Base-by-base conservation (phyloP, 2,888 invertebrate species). In the Thymelicus sylvestris region DNA sequence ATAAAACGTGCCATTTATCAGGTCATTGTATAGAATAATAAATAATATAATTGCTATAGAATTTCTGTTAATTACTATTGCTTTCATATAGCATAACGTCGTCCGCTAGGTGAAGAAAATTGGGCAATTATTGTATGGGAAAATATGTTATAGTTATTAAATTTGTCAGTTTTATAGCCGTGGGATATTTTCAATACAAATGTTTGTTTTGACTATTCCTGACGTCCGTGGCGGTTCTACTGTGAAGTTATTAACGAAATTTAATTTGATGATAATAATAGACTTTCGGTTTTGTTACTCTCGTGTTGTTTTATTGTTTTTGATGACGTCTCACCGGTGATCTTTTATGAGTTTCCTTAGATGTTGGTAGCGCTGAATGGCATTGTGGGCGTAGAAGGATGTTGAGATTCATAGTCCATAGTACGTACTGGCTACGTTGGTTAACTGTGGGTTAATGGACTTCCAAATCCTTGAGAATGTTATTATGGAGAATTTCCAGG, bases 61-160 rank as follows among this genome's bases (percentile, higher is more conserved):
- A 19, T 8, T 24, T 31, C 31, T 31, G 24, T 3, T 41, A 38
- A 59, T n/a, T 7, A n/a, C 15, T 41, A 31, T 48, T 31, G 38
- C 8, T 60, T 60, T 8, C 62, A 63, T 68, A 13, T 44, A 19
- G 73, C 74, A 73, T 76, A 72, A 74, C 61, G 72, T 67, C 75
- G 70, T 76, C 76, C 79, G 75, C 76, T 79, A 74, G 73, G 73
- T 75, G 77, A 79, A 73, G 76, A 76, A 80, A 82, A 83, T 84
- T 82, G 80, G 77, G 76, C 81, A 82, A 83, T 84, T 81, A 83
- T 77, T 77, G 77, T 81, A 80, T 81, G 80, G 78, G 78, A 80
- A 81, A 81, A 55, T 24, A 55, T 80, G 77, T 80, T 80, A 82
- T 79, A 79, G 78, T 80, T 81, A 82, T 79, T 80, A 78, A 76